Evolutionary conservation across 2,797 vertebrate genomes (phyloP).

Genomic region (Pseudocheirus occidentalis): DNA sequence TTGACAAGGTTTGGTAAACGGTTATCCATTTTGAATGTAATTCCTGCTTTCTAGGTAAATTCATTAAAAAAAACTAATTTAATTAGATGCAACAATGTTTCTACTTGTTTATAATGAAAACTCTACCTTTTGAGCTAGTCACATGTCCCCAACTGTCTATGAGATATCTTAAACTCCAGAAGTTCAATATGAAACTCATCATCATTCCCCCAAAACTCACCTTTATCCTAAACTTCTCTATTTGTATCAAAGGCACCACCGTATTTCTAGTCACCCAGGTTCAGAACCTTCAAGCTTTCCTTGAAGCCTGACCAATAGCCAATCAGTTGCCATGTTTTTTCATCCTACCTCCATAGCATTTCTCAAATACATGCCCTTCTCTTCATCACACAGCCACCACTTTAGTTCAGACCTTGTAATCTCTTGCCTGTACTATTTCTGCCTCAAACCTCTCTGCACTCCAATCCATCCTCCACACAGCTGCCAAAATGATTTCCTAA

Average conservation of each 20-base stretch:
- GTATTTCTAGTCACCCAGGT: background rate
- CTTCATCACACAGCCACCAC: background rate
- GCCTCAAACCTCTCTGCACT: background rate
- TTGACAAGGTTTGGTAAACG: slow-evolving; percentile 95
- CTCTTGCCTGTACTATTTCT: background rate
- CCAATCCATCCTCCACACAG: background rate
- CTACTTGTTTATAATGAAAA: background rate
- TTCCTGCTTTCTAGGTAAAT: slow-evolving; percentile 90
- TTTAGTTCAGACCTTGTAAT: background rate
- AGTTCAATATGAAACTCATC: background rate
- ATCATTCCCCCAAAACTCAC: background rate
- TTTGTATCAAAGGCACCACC: background rate
- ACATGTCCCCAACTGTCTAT: background rate
- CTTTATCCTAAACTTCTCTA: background rate
- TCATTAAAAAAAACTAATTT: slow-evolving; percentile 11
- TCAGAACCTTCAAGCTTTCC: background rate
- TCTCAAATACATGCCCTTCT: background rate
- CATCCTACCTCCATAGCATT: background rate
- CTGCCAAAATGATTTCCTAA: background rate
- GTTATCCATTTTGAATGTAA: slow-evolving; percentile 96
- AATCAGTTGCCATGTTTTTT: background rate
- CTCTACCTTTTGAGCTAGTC: background rate
- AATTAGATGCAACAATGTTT: background rate
- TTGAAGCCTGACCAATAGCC: background rate
- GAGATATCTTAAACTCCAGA: background rate